A percentile compares a stretch with the other conserved stretches of the same genome.
Evolutionary conservation across 1,140 invertebrate genomes (phyloP).

Genomic region (Heterodera schachtii): DNA sequence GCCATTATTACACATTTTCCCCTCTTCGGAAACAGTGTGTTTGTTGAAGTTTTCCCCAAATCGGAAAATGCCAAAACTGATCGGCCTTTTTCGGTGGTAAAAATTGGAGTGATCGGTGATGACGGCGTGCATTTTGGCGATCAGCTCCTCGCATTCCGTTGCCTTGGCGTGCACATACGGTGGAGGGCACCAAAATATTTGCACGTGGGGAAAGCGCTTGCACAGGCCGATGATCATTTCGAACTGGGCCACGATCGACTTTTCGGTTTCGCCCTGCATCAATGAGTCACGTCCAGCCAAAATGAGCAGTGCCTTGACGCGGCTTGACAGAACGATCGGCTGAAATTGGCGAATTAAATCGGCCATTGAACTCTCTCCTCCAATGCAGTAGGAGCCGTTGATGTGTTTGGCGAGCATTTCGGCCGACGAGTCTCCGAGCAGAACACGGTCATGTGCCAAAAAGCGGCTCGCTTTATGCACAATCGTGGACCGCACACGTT

Average conservation of each 20-base stretch:
- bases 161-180: not conserved
- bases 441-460: too few relatives aligned
- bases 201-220: not conserved
- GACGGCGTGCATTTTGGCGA: not conserved
- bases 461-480: too few relatives aligned
- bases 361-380: too few relatives aligned
- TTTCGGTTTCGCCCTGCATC: conserved; percentile 8
- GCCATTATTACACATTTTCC: not conserved
- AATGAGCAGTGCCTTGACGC: not conserved
- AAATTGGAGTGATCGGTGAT: not conserved
- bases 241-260: not conserved
- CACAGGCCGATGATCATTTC: not conserved
- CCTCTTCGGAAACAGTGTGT: not conserved
- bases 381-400: too few relatives aligned
- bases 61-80: not conserved
- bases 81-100: not conserved
- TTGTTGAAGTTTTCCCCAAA: not conserved
- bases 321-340: not conserved
- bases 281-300: conserved; percentile 3
- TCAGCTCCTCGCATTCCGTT: not conserved
- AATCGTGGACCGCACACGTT: too few relatives aligned
- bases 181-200: not conserved
- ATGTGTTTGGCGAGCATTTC: too few relatives aligned
- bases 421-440: too few relatives aligned
- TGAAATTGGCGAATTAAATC: conserved; percentile 6